A percentile compares a stretch with the other conserved stretches of the same genome.
These are phyloP conservation scores for Rana temporaria DNA, from an alignment of 2,113 vertebrate species.

Conservation along the genomic window DNA sequence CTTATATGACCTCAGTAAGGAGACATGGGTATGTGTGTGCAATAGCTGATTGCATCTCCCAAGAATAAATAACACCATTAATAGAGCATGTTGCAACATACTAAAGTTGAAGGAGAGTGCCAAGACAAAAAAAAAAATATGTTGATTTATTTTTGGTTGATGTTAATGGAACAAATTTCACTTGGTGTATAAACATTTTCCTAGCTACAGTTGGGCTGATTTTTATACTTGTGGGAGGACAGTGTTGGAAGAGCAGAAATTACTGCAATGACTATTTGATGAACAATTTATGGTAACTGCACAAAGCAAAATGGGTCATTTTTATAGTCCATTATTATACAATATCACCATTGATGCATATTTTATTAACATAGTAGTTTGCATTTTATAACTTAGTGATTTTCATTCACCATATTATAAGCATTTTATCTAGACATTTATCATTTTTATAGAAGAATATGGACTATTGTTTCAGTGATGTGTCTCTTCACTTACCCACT, in stretches of 20 bases:
- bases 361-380: neutral
- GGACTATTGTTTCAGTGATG: too few relatives aligned
- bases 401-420: too few relatives aligned
- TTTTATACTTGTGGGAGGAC: neutral
- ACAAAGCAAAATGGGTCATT: neutral
- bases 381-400: neutral
- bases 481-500: too few relatives aligned
- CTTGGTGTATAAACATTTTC: neutral
- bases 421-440: too few relatives aligned
- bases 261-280: neutral
- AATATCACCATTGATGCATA: neutral
- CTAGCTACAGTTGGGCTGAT: neutral
- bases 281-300: neutral
- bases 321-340: neutral
- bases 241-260: neutral
- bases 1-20: slow-evolving; percentile 26
- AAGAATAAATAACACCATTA: slow-evolving; percentile 31
- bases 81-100: slow-evolving; percentile 40
- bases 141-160: slow-evolving; percentile 21
- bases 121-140: neutral
- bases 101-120: neutral
- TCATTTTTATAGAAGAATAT: too few relatives aligned
- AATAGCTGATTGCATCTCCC: neutral
- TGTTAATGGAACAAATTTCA: slow-evolving; percentile 9
- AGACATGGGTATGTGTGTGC: slow-evolving; percentile 1